Base-by-base conservation (phyloP, 1,140 invertebrate species). In the Pseudomyrmex concolor region DNA sequence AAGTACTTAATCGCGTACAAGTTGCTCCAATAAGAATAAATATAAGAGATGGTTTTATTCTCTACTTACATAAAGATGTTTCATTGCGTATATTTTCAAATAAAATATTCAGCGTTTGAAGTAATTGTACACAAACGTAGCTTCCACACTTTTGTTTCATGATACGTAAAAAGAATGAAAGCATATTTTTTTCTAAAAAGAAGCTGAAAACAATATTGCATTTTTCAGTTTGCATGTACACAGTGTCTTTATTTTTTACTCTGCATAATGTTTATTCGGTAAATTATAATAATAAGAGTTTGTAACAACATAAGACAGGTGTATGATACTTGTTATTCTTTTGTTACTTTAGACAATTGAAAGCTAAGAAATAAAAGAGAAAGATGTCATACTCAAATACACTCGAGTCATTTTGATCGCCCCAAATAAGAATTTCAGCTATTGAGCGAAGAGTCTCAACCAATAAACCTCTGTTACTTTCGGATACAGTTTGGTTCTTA, bases 31-130 rank as follows among this genome's bases (percentile, higher is more conserved):
- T 34, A 7, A 34, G 0, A 34, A 34, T 34, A 34, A 0, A 7
- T 34, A 4, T 1, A 7, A 34, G 5, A 34, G 5, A 0, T 34
- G 34, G 5, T 34, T 34, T 34, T 34, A 34, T 34, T 34, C 15
- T 15, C 12, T 64, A 97, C 98, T 97, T 96, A 99, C 99, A 99
- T 70, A 99, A 94, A 63, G 99, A 99, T 50, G 99, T 99, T 95
- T 99, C 99, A 95, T 99, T 99, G 73, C 98, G 95, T 89, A 99
- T 99, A 94, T 99, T 99, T 95, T 99, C 99, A 96, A 99, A 99
- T 57, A 99, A 94, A 93, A 99, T 99, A 94, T 99, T 99, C 3
- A 99, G 95, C 13, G 99, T 99, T 94, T 99, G 99, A 17, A 99
- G 95, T 59, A 99, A 95, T 92, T 99, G 99, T 66, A 99, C 98